Conservation (phyloP, 2,113 vertebrate species). For the Plecturocebus donacophilus region DNA sequence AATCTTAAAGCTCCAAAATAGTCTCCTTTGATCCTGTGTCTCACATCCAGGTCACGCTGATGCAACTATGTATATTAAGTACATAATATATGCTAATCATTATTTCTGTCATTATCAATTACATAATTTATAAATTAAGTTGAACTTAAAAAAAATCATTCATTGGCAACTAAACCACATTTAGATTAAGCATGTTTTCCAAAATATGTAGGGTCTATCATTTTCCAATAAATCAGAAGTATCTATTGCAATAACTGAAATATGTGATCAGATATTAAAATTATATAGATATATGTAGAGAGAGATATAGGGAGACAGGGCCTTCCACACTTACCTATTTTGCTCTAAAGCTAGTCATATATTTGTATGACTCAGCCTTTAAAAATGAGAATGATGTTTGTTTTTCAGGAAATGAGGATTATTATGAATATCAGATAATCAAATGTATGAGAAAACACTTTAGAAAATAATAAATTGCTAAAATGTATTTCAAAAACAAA, state of each 20-base stretch:
- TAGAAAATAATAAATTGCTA: background rate
- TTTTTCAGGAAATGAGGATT: background rate
- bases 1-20: too few species aligned
- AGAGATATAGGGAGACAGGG: too few species aligned
- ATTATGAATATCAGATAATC: background rate
- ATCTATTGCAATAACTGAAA: background rate
- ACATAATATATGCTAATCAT: background rate
- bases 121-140: background rate
- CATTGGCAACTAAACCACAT: background rate
- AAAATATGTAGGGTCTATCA: background rate
- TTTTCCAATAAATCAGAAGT: background rate
- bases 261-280: background rate
- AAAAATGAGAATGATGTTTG: background rate
- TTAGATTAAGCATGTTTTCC: background rate
- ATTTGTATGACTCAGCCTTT: background rate
- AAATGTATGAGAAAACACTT: background rate
- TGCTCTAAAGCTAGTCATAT: background rate
- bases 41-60: too few species aligned
- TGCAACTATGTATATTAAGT: background rate
- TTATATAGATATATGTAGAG: background rate
- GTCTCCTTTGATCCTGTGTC: too few species aligned
- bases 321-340: background rate
- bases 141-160: background rate
- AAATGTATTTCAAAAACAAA: background rate
- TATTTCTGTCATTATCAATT: background rate